phyloP scores from a whole-genome alignment of 2,113 vertebrate genomes.

The Cettia cetti region DNA sequence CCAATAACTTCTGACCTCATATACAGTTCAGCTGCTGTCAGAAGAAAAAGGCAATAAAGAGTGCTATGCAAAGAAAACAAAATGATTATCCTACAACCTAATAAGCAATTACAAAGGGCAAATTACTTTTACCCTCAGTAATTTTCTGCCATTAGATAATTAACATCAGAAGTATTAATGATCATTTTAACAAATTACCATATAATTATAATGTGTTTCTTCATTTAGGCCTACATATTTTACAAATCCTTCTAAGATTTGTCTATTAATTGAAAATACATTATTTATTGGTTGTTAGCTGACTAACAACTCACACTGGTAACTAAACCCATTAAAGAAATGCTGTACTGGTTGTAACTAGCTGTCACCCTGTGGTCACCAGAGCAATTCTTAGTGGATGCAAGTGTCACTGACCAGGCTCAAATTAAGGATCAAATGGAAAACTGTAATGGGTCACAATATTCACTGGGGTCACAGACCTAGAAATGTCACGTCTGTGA shows the following conservation, averaged over 20 bases:
- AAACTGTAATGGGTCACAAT: not conserved
- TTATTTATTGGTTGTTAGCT: not conserved
- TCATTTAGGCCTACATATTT: not conserved
- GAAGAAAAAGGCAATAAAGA: conserved; percentile 6
- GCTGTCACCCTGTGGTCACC: not conserved
- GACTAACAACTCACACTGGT: not conserved
- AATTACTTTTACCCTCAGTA: conserved; percentile 22
- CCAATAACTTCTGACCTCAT: conserved; percentile 1
- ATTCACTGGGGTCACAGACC: not conserved
- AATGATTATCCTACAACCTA: conserved; percentile 14
- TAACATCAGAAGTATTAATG: conserved; percentile 56
- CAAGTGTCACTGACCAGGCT: not conserved
- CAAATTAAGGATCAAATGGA: conserved; percentile 26
- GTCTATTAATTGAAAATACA: conserved; percentile 27
- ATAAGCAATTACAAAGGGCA: conserved; percentile 39
- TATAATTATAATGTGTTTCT: conserved; percentile 52
- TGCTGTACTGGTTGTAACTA: not conserved
- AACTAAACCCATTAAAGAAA: conserved; percentile 9
- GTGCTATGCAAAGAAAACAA: conserved; percentile 19
- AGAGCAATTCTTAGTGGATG: not conserved
- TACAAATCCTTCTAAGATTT: conserved; percentile 38
- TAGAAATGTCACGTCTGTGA: not conserved
- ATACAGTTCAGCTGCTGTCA: not conserved
- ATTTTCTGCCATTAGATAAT: conserved; percentile 63
- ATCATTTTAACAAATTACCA: conserved; percentile 41